A percentile compares a stretch with the other conserved stretches of the same genome.
phyloP scores from a whole-genome alignment of 2,113 vertebrate genomes.

The Perognathus longimembris region DNA sequence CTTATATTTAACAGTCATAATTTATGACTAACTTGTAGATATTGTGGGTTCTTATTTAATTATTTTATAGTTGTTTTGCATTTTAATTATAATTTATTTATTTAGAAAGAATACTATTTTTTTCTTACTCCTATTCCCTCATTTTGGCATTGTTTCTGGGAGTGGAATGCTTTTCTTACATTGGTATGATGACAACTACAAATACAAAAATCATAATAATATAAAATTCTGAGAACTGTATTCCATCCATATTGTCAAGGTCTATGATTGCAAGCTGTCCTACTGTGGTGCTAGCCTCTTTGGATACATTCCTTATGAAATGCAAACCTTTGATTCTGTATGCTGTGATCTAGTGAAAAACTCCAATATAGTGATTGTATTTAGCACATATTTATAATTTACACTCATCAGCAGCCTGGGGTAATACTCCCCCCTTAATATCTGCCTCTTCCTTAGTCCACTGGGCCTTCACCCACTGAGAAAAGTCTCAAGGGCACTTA shows the following conservation, averaged over 20 bases:
- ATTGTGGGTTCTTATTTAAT: slow-evolving; percentile 98
- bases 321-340: slow-evolving; percentile 98
- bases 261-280: slow-evolving; percentile 96
- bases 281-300: slow-evolving; percentile 98
- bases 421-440: slow-evolving; percentile 89
- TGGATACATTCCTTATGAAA: slow-evolving; percentile 98
- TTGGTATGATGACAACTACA: slow-evolving; percentile 90
- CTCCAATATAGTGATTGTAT: slow-evolving; percentile 96
- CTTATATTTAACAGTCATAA: slow-evolving; percentile 99
- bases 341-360: slow-evolving; percentile 97
- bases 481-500: neutral
- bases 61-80: slow-evolving; percentile 96
- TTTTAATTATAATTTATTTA: slow-evolving; percentile 99
- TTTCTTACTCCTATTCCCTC: slow-evolving; percentile 99
- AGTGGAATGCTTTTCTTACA: slow-evolving; percentile 99
- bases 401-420: slow-evolving; percentile 94
- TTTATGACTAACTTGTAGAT: slow-evolving; percentile 99
- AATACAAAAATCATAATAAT: slow-evolving; percentile 87
- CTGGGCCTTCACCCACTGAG: neutral
- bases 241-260: slow-evolving; percentile 92
- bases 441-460: neutral
- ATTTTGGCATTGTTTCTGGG: slow-evolving; percentile 96
- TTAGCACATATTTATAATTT: slow-evolving; percentile 94
- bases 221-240: slow-evolving; percentile 86
- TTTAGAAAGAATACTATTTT: slow-evolving; percentile 98